These are phyloP conservation scores for Cuniculus paca DNA, from an alignment of 2,797 vertebrate genomes.

Conservation along the genomic window DNA sequence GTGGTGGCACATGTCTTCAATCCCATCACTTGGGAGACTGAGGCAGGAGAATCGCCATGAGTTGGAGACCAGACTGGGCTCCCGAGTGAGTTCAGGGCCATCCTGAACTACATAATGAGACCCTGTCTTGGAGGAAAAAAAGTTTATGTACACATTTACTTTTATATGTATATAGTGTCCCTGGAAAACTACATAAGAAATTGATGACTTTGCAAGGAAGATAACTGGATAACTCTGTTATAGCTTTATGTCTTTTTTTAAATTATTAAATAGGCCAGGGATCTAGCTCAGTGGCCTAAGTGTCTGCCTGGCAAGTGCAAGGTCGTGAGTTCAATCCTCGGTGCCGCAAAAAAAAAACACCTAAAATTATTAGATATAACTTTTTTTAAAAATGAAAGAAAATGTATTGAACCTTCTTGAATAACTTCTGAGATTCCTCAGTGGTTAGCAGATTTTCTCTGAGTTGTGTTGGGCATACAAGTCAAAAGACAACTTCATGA, in stretches of 20 bases:
- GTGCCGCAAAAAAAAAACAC: too few species aligned
- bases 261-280: too few species aligned
- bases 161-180: conserved; percentile 39
- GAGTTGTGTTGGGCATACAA: not conserved
- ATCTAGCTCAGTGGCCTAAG: too few species aligned
- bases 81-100: not conserved
- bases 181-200: conserved; percentile 60
- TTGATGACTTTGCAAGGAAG: conserved; percentile 17
- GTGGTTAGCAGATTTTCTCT: conserved; percentile 35
- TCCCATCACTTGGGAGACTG: not conserved
- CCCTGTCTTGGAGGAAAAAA: not conserved
- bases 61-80: too few species aligned
- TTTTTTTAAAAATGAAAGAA: not conserved
- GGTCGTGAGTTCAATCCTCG: too few species aligned
- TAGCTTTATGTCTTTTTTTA: too few species aligned
- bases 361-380: not conserved
- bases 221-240: not conserved
- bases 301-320: too few species aligned
- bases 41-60: not conserved
- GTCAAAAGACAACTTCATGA: conserved; percentile 30
- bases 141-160: conserved; percentile 36
- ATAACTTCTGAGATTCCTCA: conserved; percentile 57
- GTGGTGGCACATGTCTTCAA: not conserved
- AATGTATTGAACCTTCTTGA: not conserved
- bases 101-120: not conserved